phyloP scores from a whole-genome alignment of 2,888 invertebrate species.

The Junonia oenone region DNA sequence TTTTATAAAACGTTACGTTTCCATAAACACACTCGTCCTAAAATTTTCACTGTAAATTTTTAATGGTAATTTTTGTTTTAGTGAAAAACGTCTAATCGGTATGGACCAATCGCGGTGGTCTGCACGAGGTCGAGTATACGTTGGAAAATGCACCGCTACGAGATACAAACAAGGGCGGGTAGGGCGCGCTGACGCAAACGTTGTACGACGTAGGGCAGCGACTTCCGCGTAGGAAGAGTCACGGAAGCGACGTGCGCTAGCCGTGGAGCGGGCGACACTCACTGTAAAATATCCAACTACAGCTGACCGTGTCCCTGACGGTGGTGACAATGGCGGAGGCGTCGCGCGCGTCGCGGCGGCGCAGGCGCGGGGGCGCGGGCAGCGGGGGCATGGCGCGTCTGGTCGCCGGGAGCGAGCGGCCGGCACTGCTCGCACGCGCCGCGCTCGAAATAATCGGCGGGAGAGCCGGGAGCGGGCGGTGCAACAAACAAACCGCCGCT shows the following conservation, averaged over 20 bases:
- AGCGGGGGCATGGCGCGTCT: slow-evolving; percentile 68
- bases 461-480: slow-evolving; percentile 71
- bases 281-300: slow-evolving; percentile 89
- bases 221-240: slow-evolving; percentile 28
- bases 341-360: slow-evolving; percentile 68
- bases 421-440: slow-evolving; percentile 59
- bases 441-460: slow-evolving; percentile 67
- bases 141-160: neutral
- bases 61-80: neutral
- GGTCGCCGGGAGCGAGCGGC: slow-evolving; percentile 60
- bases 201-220: slow-evolving; percentile 37
- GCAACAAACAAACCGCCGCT: slow-evolving; percentile 76
- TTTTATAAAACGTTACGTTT: neutral
- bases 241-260: slow-evolving; percentile 19
- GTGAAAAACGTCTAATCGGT: neutral
- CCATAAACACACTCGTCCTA: neutral
- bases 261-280: slow-evolving; percentile 57
- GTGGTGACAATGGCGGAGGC: slow-evolving; percentile 81
- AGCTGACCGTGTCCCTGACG: slow-evolving; percentile 83
- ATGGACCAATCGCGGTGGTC: neutral
- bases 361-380: slow-evolving; percentile 60
- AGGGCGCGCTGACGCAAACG: slow-evolving; percentile 38
- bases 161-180: slow-evolving; percentile 8
- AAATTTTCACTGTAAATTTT: neutral
- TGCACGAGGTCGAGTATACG: neutral